These are phyloP conservation scores for Andrena cerasifolii DNA, from an alignment of 1,140 invertebrate species.

Conservation along the genomic window DNA sequence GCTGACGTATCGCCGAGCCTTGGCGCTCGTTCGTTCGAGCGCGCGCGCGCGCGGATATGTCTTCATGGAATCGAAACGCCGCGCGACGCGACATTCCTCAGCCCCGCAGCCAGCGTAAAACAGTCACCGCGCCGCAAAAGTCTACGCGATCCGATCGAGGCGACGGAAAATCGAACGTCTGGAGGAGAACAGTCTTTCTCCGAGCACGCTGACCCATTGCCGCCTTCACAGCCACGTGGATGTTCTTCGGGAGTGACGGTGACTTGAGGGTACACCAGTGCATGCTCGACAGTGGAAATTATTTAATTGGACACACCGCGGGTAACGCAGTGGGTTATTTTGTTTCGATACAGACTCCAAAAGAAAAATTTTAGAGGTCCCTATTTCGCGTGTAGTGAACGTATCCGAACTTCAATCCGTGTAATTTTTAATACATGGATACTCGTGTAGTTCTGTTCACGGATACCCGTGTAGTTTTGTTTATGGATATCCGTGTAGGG, in stretches of 20 bases:
- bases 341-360: too few species aligned
- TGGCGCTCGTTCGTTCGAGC: constrained; percentile 39
- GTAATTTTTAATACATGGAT: too few species aligned
- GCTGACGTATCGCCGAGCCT: constrained; percentile 62
- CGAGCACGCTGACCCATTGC: not conserved
- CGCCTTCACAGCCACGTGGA: not conserved
- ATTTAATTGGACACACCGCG: too few species aligned
- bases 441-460: too few species aligned
- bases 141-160: constrained; percentile 44
- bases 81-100: constrained; percentile 56
- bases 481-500: too few species aligned
- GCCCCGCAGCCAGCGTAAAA: constrained; percentile 54
- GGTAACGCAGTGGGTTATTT: too few species aligned
- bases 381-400: too few species aligned
- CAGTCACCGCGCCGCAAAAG: constrained; percentile 45
- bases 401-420: too few species aligned
- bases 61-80: constrained; percentile 73
- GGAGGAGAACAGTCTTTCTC: not conserved
- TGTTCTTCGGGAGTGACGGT: not conserved
- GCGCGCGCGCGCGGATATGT: constrained; percentile 69
- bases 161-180: constrained; percentile 1
- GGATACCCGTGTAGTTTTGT: too few species aligned
- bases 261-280: too few species aligned
- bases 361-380: too few species aligned
- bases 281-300: too few species aligned